Conservation (phyloP, 1,140 invertebrate genomes). For the Holotrichia oblita region DNA sequence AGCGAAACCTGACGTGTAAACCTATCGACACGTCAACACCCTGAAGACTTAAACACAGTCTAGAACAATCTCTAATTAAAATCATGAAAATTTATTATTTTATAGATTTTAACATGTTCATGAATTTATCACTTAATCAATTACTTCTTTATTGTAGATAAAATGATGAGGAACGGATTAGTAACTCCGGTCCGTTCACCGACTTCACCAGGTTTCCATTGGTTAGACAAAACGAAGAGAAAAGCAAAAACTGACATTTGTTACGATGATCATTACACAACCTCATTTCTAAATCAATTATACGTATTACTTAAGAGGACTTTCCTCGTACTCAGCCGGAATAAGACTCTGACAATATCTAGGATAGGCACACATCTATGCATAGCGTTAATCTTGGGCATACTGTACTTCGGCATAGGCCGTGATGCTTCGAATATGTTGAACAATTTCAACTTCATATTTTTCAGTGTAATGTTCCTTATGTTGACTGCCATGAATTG, state of each 20-base stretch:
- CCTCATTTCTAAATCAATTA: slow-evolving; percentile 74
- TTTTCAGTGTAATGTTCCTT: slow-evolving; percentile 51
- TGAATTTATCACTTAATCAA: neutral
- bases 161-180: slow-evolving; percentile 59
- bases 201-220: slow-evolving; percentile 41
- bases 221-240: slow-evolving; percentile 1
- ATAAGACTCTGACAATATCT: slow-evolving; percentile 77
- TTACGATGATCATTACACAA: slow-evolving; percentile 61
- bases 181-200: slow-evolving; percentile 64
- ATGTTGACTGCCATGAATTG: slow-evolving; percentile 81
- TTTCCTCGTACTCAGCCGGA: slow-evolving; percentile 66
- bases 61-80: too few relatives aligned
- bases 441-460: slow-evolving; percentile 51
- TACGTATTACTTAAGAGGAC: slow-evolving; percentile 70
- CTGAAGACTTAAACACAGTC: too few relatives aligned
- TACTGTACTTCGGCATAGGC: slow-evolving; percentile 83
- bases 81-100: too few relatives aligned
- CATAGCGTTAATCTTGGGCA: slow-evolving; percentile 82
- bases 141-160: slow-evolving; percentile 52
- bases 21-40: too few relatives aligned
- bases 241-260: slow-evolving; percentile 32
- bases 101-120: too few relatives aligned
- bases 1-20: too few relatives aligned
- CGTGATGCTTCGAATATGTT: slow-evolving; percentile 50
- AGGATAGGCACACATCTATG: slow-evolving; percentile 78